These are phyloP conservation scores for Bombus difficillimus DNA, from an alignment of 1,140 invertebrate genomes.

Conservation along the genomic window DNA sequence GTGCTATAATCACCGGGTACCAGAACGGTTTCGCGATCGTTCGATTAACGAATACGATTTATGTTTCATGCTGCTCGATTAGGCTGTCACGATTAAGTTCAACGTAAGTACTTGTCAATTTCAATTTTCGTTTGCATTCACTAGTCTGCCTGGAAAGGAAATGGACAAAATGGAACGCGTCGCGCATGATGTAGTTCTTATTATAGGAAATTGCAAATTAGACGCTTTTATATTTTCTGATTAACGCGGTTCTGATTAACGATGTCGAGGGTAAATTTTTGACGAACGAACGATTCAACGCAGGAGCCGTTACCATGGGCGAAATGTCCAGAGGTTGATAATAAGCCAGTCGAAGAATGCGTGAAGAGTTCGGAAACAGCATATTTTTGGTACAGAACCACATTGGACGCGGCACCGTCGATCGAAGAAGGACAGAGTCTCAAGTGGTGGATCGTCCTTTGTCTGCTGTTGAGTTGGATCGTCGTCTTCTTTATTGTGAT, in stretches of 20 bases:
- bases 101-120: conserved; percentile 71
- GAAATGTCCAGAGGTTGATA: conserved; percentile 89
- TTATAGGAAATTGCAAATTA: background rate
- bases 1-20: too few species aligned
- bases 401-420: conserved; percentile 91
- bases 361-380: conserved; percentile 92
- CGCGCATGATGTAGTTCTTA: conserved; percentile 14
- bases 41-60: conserved; percentile 31
- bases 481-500: conserved; percentile 98
- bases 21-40: background rate
- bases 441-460: conserved; percentile 97
- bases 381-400: conserved; percentile 95
- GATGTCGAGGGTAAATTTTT: too few species aligned
- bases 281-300: background rate
- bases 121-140: conserved; percentile 1
- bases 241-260: too few species aligned
- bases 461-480: conserved; percentile 96
- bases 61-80: conserved; percentile 56
- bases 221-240: background rate
- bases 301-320: conserved; percentile 93
- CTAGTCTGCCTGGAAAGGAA: background rate
- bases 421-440: conserved; percentile 93
- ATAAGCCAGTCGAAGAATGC: conserved; percentile 89
- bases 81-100: conserved; percentile 75
- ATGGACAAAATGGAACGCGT: background rate